Base-by-base conservation (phyloP, 2,113 vertebrate species). In the Dromiciops gliroides region DNA sequence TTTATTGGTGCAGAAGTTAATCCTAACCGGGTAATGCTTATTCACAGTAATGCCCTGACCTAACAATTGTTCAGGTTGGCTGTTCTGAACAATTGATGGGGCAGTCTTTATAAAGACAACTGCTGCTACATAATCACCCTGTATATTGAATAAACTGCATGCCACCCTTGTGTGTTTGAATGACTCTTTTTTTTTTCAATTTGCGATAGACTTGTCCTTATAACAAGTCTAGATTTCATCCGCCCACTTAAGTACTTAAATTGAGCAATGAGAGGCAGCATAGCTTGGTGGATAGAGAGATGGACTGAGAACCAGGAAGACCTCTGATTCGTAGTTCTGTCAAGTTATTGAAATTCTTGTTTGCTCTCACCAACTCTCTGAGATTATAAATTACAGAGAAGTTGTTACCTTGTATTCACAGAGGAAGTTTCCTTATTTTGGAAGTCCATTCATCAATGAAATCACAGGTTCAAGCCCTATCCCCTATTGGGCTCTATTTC, bases 1-100 rank as follows among this genome's bases (percentile, higher is more conserved):
- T 23, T 95, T 90, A 48, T 26, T 96, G 67, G 89, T 95, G 28
- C 19, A 95, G 88, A 95, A 97, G 94, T 94, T 94, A 93, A 52
- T 93, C 60, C 48, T 95, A 94, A 96, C 53, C 56, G 95, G 88
- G 91, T 50, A 96, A 48, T 92, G 60, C 96, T 95, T 93, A 56
- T 52, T 97, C 95, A 95, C 60, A 91, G 89, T 94, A 95, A 96
- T 90, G 50, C 67, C 50, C 51, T 94, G 37, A 89, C 89, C 89
- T 95, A 96, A 95, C 94, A 95, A 50, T 67, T 31, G 51, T 67
- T 93, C 89, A 92, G 48, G 23, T n/a, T 83, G 48, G 8, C 9
- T 94, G 25, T 90, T 94, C 67, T 95, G 90, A 94, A 94, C 90
- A 47, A 89, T 75, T 94, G 28, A 94, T 93, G 56, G 47, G 48